Evolutionary conservation across 2,888 invertebrate genomes (phyloP), one percentile per base, ranked within the genome.

Genomic region (Carpatolechia fugitivella): DNA sequence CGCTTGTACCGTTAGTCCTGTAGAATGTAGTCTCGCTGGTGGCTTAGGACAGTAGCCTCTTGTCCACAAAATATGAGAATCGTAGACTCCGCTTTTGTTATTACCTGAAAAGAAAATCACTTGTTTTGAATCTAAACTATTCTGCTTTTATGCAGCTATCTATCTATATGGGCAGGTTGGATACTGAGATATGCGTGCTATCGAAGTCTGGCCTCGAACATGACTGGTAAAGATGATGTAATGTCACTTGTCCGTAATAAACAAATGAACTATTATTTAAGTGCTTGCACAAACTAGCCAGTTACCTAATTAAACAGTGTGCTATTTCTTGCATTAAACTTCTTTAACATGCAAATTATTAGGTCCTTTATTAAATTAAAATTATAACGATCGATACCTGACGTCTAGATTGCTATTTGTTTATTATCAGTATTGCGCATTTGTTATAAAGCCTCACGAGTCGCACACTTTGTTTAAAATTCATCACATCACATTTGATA

Each of bases 1-100:
- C 67, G 63, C 63, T 59, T 72, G 61, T 85, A 86, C 89, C 85
- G 89, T 85, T 89, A 88, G 75, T 78, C 76, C 78, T 79, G 48
- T 56, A 56, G 52, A 56, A 56, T 56, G 56, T 46, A 40, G 55
- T 30, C 11, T 41, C 54, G 52, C 41, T 38, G 10, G 36, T 54
- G 24, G 18, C 20, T 51, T 35, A n/a, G 44, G n/a, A 44, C 44
- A 29, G 44, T 7, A 44, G 29, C n/a, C 24, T 11, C 8, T 6
- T 14, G 36, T 18, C 14, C 13, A 38, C 3, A 11, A 20, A 13
- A 24, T n/a, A n/a, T n/a, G n/a, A n/a, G n/a, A n/a, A n/a, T n/a
- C n/a, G n/a, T n/a, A n/a, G n/a, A n/a, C n/a, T n/a, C n/a, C n/a
- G n/a, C n/a, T n/a, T n/a, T n/a, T n/a, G n/a, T n/a, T n/a, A n/a